Evolutionary conservation across 2,797 vertebrate genomes (phyloP), one percentile per base, ranked within the genome.

Genomic region (Vultur gryphus): DNA sequence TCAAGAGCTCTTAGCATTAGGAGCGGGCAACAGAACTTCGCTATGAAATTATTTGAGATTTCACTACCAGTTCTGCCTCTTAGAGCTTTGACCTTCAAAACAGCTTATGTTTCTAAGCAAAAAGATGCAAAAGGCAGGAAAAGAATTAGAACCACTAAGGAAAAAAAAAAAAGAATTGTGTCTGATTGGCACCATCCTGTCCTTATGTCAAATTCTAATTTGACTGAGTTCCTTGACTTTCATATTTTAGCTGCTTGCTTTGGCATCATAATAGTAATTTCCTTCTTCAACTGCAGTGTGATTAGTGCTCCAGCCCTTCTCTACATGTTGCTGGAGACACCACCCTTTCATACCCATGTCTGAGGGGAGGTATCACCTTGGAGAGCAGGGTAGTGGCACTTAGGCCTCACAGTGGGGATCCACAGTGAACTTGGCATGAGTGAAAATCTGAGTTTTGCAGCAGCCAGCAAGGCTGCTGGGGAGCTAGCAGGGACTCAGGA

Each of bases 171-270:
- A 29, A 72, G 8, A 66, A 54, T 28, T 62, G 48, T 20, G 35
- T 72, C 62, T 65, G 39, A 66, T 48, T 86, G 69, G 62, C 73
- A 91, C 35, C 69, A 72, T 72, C 54, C 71, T 65, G 13, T 78
- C 69, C 75, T 64, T 87, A 49, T 78, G 72, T 79, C 77, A 62
- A 78, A 55, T 25, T 37, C 52, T 35, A 44, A 65, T 83, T 84
- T 84, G 58, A 84, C 43, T 7, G 18, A 39, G 51, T 84, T 89
- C 37, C 79, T 83, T 61, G 82, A 64, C 65, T 96, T 92, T 75
- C 59, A 59, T 89, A 70, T 76, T 95, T 89, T 84, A 84, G 28
- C 70, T 95, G 54, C 52, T 94, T 94, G 31, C 55, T 95, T 91
- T 96, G 83, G 70, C 51, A 17, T 62, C 33, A 19, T 55, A 72